Evolutionary conservation across 2,113 vertebrate genomes (phyloP).

Genomic region (Hippopotamus amphibius): DNA sequence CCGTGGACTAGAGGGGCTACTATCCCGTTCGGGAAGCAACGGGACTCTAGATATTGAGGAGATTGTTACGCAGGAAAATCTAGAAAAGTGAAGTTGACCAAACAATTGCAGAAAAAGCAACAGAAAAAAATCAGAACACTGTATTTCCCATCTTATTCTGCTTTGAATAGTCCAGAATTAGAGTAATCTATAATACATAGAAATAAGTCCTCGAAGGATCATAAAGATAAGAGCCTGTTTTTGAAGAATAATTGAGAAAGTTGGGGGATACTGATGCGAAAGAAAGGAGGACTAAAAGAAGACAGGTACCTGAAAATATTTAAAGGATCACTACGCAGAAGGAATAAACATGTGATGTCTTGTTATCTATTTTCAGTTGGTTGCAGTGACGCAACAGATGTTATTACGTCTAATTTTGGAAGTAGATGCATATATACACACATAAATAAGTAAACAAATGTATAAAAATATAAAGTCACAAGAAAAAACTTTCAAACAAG

Average conservation of each 20-base stretch:
- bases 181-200: neutral
- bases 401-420: neutral
- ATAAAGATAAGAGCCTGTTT: slow-evolving; percentile 18
- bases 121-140: neutral
- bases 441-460: neutral
- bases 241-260: neutral
- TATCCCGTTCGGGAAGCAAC: neutral
- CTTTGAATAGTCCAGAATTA: neutral
- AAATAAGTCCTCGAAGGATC: neutral
- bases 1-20: neutral
- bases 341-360: neutral
- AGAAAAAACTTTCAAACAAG: neutral
- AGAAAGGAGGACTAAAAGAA: neutral
- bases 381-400: neutral
- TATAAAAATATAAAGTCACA: neutral
- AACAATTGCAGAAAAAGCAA: slow-evolving; percentile 41
- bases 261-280: neutral
- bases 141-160: slow-evolving; percentile 38
- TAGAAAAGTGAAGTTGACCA: neutral
- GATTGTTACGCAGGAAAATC: slow-evolving; percentile 10
- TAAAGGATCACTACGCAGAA: neutral
- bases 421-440: neutral
- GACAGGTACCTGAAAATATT: neutral
- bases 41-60: neutral
- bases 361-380: neutral